Percentiles rank a stretch among this genome's conserved stretches.
phyloP scores from a whole-genome alignment of 1,140 invertebrate species.

The Drosophila pseudoananassae region DNA sequence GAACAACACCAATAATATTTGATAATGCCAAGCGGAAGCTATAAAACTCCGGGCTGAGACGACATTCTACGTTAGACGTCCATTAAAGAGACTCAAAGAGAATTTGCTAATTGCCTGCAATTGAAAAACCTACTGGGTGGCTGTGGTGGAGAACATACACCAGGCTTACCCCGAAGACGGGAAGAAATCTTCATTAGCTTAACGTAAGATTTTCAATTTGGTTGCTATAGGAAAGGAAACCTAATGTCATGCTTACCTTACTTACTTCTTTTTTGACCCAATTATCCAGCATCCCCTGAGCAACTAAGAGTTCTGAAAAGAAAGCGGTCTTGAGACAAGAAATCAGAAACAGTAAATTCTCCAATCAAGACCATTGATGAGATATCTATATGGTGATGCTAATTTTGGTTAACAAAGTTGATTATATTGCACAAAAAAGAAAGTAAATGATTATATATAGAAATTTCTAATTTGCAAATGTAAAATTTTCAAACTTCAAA shows the following conservation, averaged over 20 bases:
- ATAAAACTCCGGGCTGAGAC: conserved; percentile 58
- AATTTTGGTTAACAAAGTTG: conserved; percentile 7
- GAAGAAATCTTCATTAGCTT: conserved; percentile 1
- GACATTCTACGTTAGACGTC: conserved; percentile 42
- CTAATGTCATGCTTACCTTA: not conserved
- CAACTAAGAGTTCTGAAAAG: not conserved
- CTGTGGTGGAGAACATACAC: not conserved
- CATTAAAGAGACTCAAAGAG: conserved; percentile 32
- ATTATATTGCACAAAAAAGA: conserved; percentile 7
- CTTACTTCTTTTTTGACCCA: not conserved
- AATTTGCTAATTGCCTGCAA: conserved; percentile 78
- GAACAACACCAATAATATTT: conserved; percentile 73
- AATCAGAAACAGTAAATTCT: not conserved
- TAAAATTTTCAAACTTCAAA: not conserved
- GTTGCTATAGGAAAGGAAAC: not conserved
- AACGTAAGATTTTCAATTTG: not conserved
- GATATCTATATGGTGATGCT: not conserved
- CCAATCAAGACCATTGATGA: not conserved
- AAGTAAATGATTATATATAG: not conserved
- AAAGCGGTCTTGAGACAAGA: not conserved
- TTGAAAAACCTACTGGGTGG: conserved; percentile 41
- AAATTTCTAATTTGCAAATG: not conserved
- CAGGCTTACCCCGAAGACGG: not conserved
- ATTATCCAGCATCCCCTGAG: not conserved
- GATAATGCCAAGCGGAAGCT: conserved; percentile 80